Conservation (phyloP, 2,113 vertebrate genomes). For the Pygathrix nemaeus region DNA sequence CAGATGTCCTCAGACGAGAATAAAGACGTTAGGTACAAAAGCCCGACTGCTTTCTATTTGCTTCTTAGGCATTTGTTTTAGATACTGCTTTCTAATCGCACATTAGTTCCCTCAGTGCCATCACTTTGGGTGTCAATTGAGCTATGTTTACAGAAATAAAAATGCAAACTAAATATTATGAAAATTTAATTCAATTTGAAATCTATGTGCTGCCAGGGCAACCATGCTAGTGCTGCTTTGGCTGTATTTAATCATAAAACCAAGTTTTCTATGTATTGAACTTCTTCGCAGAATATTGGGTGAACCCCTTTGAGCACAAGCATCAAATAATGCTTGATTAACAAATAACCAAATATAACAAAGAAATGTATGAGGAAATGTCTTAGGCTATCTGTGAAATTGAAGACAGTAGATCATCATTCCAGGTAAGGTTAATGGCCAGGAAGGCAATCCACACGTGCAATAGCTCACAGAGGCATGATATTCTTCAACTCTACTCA, state of each 20-base stretch:
- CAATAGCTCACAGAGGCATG: neutral
- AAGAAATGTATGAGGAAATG: neutral
- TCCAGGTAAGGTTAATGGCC: neutral
- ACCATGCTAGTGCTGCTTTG: neutral
- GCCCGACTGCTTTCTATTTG: neutral
- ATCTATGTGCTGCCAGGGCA: neutral
- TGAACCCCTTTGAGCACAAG: neutral
- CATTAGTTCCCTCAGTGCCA: neutral
- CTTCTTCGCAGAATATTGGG: neutral
- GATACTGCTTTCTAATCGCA: neutral
- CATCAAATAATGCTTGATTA: neutral
- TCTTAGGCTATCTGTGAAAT: neutral
- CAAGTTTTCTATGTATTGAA: neutral
- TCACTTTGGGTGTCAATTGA: neutral
- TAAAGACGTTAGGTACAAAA: no score
- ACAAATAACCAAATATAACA: neutral
- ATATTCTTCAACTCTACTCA: neutral
- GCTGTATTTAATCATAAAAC: neutral
- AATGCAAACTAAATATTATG: neutral
- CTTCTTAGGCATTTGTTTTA: neutral
- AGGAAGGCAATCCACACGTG: accelerated
- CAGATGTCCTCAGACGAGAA: neutral
- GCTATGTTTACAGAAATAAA: neutral
- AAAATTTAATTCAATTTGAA: neutral
- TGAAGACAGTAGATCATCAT: neutral